Evolutionary conservation across 2,888 invertebrate genomes (phyloP).

Genomic region (Cloeon dipterum): DNA sequence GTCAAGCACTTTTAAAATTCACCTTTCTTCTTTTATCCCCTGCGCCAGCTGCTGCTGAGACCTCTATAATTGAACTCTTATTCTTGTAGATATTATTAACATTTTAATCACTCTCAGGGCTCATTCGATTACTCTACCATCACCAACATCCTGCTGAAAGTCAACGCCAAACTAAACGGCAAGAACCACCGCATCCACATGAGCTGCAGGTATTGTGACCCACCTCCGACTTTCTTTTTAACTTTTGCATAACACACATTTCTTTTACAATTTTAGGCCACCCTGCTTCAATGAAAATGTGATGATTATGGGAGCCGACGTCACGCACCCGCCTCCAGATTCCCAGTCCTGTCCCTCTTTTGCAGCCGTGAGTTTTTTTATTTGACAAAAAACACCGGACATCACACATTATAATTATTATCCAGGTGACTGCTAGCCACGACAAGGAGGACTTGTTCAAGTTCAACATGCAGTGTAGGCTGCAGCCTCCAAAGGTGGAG

Average conservation of each 20-base stretch:
- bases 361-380: slow-evolving; percentile 22
- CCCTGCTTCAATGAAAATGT: slow-evolving; percentile 26
- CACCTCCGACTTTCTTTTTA: too few species aligned
- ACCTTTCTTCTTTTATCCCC: too few species aligned
- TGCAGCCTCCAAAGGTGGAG: slow-evolving; percentile 52
- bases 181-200: slow-evolving; percentile 32
- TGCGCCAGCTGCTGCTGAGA: too few species aligned
- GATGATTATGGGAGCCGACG: slow-evolving; percentile 70
- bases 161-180: slow-evolving; percentile 53
- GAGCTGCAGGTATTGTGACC: not conserved
- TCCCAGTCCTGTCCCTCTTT: slow-evolving; percentile 26
- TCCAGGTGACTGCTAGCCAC: slow-evolving; percentile 47
- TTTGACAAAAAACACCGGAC: not conserved
- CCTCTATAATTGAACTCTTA: too few species aligned
- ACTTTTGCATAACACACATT: not conserved
- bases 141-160: slow-evolving; percentile 47
- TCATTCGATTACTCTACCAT: slow-evolving; percentile 33
- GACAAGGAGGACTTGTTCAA: slow-evolving; percentile 37
- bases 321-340: slow-evolving; percentile 75
- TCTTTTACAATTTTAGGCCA: slow-evolving; percentile 16
- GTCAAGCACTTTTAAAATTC: too few species aligned
- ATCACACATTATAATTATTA: not conserved
- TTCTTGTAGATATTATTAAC: too few species aligned
- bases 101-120: too few species aligned
- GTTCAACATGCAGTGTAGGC: slow-evolving; percentile 51